Evolutionary conservation across 2,113 vertebrate species (phyloP).

Genomic region (Balaeniceps rex): DNA sequence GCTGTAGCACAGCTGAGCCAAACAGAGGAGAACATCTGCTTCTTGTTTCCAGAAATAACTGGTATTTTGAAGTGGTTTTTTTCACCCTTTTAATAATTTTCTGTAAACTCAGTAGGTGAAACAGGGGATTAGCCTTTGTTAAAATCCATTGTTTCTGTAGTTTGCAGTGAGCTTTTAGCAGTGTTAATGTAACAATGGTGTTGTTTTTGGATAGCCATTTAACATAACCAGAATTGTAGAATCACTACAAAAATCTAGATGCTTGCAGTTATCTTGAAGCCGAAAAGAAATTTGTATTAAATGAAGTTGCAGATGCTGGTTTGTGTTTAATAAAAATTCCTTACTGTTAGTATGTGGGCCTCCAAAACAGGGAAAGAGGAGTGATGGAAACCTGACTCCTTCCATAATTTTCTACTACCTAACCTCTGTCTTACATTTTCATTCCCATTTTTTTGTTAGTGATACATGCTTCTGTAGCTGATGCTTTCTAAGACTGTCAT

Average conservation of each 20-base stretch:
- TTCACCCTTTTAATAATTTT: conserved; percentile 48
- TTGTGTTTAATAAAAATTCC: not conserved
- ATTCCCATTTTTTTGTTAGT: not conserved
- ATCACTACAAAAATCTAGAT: not conserved
- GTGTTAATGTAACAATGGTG: not conserved
- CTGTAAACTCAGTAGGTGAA: conserved; percentile 51
- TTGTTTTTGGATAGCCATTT: not conserved
- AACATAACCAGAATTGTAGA: not conserved
- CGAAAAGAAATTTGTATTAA: not conserved
- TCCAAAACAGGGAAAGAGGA: not conserved
- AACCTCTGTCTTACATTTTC: not conserved
- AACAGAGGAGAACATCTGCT: conserved; percentile 67
- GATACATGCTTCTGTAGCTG: not conserved
- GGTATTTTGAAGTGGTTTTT: conserved; percentile 46
- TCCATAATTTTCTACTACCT: not conserved
- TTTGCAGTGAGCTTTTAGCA: not conserved
- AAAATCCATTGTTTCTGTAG: not conserved
- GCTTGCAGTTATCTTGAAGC: not conserved
- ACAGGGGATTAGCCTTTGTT: not conserved
- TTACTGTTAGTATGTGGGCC: not conserved
- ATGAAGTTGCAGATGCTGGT: not conserved
- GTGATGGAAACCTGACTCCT: not conserved
- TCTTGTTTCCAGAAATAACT: conserved; percentile 70
- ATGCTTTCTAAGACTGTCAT: not conserved
- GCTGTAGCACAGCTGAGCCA: conserved; percentile 59